These are phyloP conservation scores for Oxyteleia sp. DNA, from an alignment of 2,888 invertebrate genomes.

Conservation along the genomic window DNA sequence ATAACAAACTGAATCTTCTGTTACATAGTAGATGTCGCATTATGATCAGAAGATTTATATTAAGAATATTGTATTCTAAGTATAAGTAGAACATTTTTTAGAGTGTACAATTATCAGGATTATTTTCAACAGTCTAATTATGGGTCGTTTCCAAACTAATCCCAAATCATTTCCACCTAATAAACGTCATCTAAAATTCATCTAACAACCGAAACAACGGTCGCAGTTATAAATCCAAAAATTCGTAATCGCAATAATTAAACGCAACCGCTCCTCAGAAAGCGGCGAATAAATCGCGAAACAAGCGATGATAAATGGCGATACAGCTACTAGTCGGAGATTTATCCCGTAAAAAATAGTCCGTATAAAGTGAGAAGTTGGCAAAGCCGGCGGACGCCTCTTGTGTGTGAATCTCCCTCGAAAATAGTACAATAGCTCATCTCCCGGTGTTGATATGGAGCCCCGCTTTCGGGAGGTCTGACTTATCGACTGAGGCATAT, in stretches of 20 bases:
- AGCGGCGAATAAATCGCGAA: slow-evolving; percentile 54
- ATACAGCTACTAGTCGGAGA: slow-evolving; percentile 41
- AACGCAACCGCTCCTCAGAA: slow-evolving; percentile 27
- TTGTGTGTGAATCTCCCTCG: slow-evolving; percentile 81
- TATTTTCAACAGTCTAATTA: too few species aligned
- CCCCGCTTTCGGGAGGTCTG: slow-evolving; percentile 82
- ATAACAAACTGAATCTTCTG: too few species aligned
- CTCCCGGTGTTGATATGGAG: slow-evolving; percentile 85
- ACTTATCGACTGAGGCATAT: slow-evolving; percentile 88
- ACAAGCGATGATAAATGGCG: slow-evolving; percentile 67
- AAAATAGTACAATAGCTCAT: slow-evolving; percentile 87
- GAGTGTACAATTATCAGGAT: too few species aligned
- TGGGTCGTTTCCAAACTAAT: too few species aligned
- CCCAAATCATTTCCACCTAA: too few species aligned
- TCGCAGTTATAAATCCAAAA: slow-evolving; percentile 4
- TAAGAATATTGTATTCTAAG: too few species aligned
- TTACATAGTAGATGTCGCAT: too few species aligned
- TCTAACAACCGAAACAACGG: too few species aligned
- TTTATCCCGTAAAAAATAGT: slow-evolving; percentile 66
- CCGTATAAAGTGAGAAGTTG: slow-evolving; percentile 62
- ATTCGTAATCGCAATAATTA: slow-evolving; percentile 55
- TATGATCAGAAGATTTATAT: too few species aligned
- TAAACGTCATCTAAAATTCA: too few species aligned
- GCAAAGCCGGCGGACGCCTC: slow-evolving; percentile 69
- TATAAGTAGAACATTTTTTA: too few species aligned